Base-by-base conservation (phyloP, 2,113 vertebrate genomes). In the Rhizomys pruinosus region DNA sequence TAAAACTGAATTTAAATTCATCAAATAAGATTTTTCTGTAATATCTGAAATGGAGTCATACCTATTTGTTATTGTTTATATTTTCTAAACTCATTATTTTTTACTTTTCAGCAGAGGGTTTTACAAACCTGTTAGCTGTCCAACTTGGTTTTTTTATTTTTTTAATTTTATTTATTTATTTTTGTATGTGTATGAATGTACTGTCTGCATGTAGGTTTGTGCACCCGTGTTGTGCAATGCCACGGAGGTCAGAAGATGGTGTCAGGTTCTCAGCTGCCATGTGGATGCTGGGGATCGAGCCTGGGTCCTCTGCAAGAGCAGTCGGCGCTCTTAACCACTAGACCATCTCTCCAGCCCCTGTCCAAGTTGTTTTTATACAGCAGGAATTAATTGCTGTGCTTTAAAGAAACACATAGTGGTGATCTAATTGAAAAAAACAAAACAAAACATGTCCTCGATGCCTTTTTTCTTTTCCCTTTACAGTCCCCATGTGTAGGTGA, bases 351-450 rank as follows among this genome's bases (percentile, higher is more conserved):
- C n/a, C n/a, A n/a, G n/a, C n/a, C n/a, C n/a, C 19, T 19, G 3
- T 73, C 71, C 52, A 81, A 55, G 19, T 85, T 85, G 47, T 59
- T 86, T 87, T 92, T 77, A 69, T 66, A 52, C 5, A 27, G 2
- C n/a, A 93, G 59, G 68, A 93, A 37, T 82, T 72, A 87, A 77
- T 93, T 59, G 77, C 74, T 93, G 4, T 29, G 42, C 73, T 69
- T 94, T 76, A 86, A 74, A 85, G 44, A 76, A 76, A 72, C 20
- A 42, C 5, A 34, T 34, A 57, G 84, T 73, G 7, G 42, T 42
- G 44, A 79, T 72, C 32, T 66, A 59, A 10, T 57, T n/a, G 37
- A 94, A 77, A 42, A 39, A 16, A 52, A n/a, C n/a, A n/a, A n/a
- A n/a, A n/a, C n/a, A n/a, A n/a, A 74, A 52, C 57, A 44, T 42